A percentile compares a stretch with the other conserved stretches of the same genome.
Evolutionary conservation across 2,797 vertebrate species (phyloP).

Genomic region (Myripristis jacobus): DNA sequence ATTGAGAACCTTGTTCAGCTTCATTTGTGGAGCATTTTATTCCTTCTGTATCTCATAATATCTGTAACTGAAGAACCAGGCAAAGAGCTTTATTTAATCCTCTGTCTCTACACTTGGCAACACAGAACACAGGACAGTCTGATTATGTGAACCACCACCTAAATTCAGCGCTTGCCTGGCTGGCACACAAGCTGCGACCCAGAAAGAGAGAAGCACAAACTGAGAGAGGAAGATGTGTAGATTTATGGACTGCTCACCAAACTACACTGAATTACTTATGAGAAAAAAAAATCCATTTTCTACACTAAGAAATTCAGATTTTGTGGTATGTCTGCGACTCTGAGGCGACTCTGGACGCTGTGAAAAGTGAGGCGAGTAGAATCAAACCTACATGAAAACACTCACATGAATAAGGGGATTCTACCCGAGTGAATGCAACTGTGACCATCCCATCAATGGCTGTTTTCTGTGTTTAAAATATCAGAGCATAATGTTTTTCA

Average conservation of each 20-base stretch:
- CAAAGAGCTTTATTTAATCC: constrained; percentile 55
- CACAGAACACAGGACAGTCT: constrained; percentile 22
- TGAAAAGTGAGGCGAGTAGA: constrained; percentile 47
- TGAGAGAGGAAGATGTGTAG: neutral
- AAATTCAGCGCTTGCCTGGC: constrained; percentile 31
- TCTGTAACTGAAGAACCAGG: constrained; percentile 33
- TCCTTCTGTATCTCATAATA: constrained; percentile 25
- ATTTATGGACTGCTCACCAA: neutral
- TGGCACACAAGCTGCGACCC: constrained; percentile 13
- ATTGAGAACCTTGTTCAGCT: neutral
- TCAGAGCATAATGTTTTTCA: constrained; percentile 56
- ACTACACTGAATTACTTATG: neutral
- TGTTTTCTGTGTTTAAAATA: constrained; percentile 70
- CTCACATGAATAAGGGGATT: constrained; percentile 51
- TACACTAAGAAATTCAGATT: constrained; percentile 2
- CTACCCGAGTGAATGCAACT: constrained; percentile 55
- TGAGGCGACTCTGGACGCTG: neutral
- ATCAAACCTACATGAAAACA: constrained; percentile 43
- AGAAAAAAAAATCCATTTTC: neutral
- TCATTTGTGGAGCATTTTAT: constrained; percentile 8
- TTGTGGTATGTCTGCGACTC: neutral
- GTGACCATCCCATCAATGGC: constrained; percentile 62
- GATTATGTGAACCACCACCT: constrained; percentile 42
- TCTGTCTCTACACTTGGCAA: constrained; percentile 17
- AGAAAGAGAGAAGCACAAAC: neutral